Evolutionary conservation across 2,797 vertebrate species (phyloP).

Genomic region (Chaetodon trifasciatus): DNA sequence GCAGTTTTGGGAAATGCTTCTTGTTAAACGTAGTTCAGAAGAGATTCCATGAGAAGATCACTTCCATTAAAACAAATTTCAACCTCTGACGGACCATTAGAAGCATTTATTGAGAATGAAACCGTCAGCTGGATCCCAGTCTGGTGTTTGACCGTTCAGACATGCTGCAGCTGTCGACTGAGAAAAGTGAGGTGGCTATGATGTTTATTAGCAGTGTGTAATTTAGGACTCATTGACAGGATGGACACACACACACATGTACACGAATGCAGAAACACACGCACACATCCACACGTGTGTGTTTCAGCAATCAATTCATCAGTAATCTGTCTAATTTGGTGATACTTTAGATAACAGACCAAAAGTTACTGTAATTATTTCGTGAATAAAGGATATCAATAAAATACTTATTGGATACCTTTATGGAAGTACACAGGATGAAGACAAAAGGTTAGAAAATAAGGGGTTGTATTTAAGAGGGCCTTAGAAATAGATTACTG

Average conservation of each 20-base stretch:
- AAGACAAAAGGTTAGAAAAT: background rate
- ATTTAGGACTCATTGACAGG: conserved; percentile 16
- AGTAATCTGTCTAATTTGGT: background rate
- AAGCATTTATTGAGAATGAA: background rate
- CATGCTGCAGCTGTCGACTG: conserved; percentile 25
- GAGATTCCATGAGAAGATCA: background rate
- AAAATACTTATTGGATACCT: background rate
- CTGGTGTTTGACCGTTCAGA: background rate
- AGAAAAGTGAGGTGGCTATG: conserved; percentile 23
- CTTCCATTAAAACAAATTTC: background rate
- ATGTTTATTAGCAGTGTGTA: conserved; percentile 22
- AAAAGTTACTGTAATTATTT: background rate
- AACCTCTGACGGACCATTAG: background rate
- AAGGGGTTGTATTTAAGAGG: background rate
- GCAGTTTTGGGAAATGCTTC: background rate
- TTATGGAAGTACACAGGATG: background rate
- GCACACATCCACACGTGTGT: background rate
- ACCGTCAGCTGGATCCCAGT: conserved; percentile 2
- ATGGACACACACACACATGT: background rate
- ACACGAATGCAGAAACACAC: background rate
- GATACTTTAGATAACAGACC: background rate
- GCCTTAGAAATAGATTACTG: background rate
- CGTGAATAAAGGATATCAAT: background rate
- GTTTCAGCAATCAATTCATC: background rate
- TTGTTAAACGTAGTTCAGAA: background rate